Conservation (phyloP, 2,113 vertebrate genomes). For the Microcebus murinus region DNA sequence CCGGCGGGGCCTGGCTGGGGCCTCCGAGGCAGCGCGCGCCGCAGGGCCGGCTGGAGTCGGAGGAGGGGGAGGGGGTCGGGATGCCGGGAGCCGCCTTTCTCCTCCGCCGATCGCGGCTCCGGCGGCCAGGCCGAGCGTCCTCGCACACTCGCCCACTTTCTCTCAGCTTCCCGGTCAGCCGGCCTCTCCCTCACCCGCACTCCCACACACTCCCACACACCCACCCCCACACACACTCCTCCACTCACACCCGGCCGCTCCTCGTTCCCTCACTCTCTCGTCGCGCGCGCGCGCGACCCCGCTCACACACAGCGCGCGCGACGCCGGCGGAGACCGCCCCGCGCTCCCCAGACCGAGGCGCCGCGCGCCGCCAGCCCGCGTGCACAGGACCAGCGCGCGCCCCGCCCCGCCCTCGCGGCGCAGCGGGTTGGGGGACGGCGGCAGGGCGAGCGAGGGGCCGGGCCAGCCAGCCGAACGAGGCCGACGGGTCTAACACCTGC, state of each 20-base stretch:
- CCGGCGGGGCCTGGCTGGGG: not conserved
- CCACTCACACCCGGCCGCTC: not conserved
- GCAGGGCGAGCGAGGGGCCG: not conserved
- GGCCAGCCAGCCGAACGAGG: not conserved
- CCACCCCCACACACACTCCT: constrained; percentile 12
- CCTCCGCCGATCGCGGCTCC: constrained; percentile 53
- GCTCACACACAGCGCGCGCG: constrained; percentile 56
- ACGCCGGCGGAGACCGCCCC: constrained; percentile 5
- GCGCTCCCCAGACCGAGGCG: constrained; percentile 4
- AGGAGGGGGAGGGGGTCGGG: constrained; percentile 24
- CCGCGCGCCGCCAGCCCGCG: constrained; percentile 29
- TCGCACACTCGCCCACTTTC: constrained; percentile 45
- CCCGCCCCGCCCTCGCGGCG: constrained; percentile 44
- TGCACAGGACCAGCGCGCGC: not conserved
- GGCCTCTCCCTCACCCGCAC: not conserved
- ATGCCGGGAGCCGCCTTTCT: constrained; percentile 70
- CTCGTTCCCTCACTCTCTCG: not conserved
- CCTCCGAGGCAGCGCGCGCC: not conserved
- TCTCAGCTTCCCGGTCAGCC: constrained; percentile 10
- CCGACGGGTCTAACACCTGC: not conserved
- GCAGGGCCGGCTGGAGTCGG: not conserved
- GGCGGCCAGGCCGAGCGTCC: constrained; percentile 60
- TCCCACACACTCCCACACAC: not conserved
- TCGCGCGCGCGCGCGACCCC: not conserved
- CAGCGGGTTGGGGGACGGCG: not conserved